Evolutionary conservation across 1,140 invertebrate species (phyloP), one percentile per base, ranked within the genome.

Genomic region (Drosophila saltans): DNA sequence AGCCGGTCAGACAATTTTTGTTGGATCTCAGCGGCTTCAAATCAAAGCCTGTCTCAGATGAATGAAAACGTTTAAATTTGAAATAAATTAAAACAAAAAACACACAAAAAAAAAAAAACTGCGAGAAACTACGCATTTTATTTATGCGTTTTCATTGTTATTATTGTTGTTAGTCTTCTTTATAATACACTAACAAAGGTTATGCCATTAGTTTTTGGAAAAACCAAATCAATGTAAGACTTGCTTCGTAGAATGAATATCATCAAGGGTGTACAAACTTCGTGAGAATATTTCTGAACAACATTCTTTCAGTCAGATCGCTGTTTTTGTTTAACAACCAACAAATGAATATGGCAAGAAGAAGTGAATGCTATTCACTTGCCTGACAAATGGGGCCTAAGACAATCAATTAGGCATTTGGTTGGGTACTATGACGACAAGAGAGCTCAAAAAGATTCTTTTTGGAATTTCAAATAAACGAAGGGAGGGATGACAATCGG

Each of bases 1-100:
- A 58, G 0, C 6, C 3, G 4, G n/a, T 28, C 45, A 24, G 69
- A 5, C 39, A 40, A 3, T 41, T 41, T 24, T 33, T 40, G 30
- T 39, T 24, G 36, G 56, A 43, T 36, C 6, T 36, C 55, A 7
- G 62, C 48, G 78, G 82, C 57, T 59, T 63, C 39, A 76, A 88
- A 88, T 88, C 83, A 86, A 86, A 86, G 82, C 82, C 76, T 69
- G 69, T 57, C 40, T 69, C 69, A 80, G 80, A 80, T 88, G 60
- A 88, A 82, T 86, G 83, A 88, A 88, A 88, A 80, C 82, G 76
- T 88, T 86, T 88, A 85, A 76, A 77, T 72, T 78, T 69, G 58
- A 75, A 89, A 89, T 78, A 89, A 88, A 86, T 89, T 83, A 80
- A 83, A 86, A 26, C 45, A 52, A 21, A 52, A 8, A 26, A 52